Base-by-base conservation (phyloP, 1,140 invertebrate species). In the Euura saliciscinereae region DNA sequence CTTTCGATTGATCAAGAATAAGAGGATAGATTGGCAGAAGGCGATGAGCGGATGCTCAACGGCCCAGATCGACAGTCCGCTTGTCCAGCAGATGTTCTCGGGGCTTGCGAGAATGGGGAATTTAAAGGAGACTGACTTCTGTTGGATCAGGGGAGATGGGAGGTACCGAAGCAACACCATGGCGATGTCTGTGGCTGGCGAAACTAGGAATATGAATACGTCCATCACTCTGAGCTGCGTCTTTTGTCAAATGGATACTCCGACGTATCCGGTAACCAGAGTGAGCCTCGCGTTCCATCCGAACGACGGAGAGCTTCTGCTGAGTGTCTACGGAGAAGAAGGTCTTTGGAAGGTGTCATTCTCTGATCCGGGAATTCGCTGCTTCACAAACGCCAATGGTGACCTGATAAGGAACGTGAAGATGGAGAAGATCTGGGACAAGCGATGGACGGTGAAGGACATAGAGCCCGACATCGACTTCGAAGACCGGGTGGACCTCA, bases 371-470 rank as follows among this genome's bases (percentile, higher is more conserved):
- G 84, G 83, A 6, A 74, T 85, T 7, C 75, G 78, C 67, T 87
- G 85, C 68, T 86, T 85, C 71, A 80, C 83, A 3, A 82, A 83
- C 64, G 76, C 79, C 4, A 74, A 79, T 43, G 75, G 80, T 70
- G 80, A 79, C 0, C 72, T 78, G 42, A 45, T 80, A 13, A 70
- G 69, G 67, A 74, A 44, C n/a, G 78, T 77, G 1, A 76, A 80
- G 42, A 74, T 82, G n/a, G 65, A 76, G 42, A 66, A 80, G 8
- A 44, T 42, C 13, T 67, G 8, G 66, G 66, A 67, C 4, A 8
- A 42, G 66, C 4, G 66, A 28, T 67, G 66, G 66, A 67, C 66
- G 66, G 8, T 42, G 11, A 67, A 67, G 8, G 66, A 67, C 66
- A 67, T 67, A 11, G 66, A 67, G 43, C 66, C 66, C 8, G 66